Conservation (phyloP, 2,113 vertebrate species). For the Phylloscopus trochilus region DNA sequence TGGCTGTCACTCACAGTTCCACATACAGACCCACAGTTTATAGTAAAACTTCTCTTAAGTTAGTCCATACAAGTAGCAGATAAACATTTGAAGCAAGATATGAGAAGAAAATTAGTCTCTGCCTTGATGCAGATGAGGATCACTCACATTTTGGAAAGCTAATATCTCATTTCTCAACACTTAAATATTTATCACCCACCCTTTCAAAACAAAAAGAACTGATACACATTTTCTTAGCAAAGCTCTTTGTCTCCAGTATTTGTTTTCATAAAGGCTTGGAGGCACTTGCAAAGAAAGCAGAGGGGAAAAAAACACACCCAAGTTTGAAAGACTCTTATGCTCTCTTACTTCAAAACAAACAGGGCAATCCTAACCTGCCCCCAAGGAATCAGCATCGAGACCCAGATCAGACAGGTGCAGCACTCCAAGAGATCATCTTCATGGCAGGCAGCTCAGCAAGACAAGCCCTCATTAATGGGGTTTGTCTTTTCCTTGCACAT, state of each 20-base stretch:
- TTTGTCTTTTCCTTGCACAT: neutral
- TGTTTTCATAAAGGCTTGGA: neutral
- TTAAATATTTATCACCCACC: neutral
- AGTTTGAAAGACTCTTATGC: neutral
- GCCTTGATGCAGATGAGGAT: neutral
- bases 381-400: fast-evolving
- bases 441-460: neutral
- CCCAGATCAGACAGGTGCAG: fast-evolving
- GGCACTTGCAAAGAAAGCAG: neutral
- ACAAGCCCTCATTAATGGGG: neutral
- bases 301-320: neutral
- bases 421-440: neutral
- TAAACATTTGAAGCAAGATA: neutral
- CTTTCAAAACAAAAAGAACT: neutral
- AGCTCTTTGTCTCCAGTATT: neutral
- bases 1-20: neutral
- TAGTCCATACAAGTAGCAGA: neutral
- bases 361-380: neutral
- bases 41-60: neutral
- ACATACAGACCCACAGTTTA: neutral
- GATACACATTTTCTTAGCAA: neutral
- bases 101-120: neutral
- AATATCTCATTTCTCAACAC: neutral
- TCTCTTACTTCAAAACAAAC: neutral
- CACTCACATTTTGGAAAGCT: neutral